Evolutionary conservation across 2,888 invertebrate species (phyloP).

Genomic region (Adelognathus sp.): DNA sequence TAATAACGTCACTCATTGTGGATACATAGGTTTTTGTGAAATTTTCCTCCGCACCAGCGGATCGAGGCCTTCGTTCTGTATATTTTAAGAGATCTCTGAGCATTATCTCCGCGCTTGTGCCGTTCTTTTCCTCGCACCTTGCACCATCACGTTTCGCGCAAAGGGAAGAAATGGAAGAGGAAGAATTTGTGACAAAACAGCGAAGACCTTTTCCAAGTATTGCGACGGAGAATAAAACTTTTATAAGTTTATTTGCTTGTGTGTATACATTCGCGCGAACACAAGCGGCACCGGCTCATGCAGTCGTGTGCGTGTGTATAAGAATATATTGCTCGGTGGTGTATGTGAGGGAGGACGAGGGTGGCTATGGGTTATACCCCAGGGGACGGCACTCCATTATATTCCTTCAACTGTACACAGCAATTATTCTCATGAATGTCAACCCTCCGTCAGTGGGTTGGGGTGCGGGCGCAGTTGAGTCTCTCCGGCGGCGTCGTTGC

Average conservation of each 20-base stretch:
- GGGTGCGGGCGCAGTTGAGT: no score
- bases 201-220: conserved; percentile 30
- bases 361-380: conserved; percentile 42
- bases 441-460: conserved; percentile 59
- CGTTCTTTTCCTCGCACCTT: neutral
- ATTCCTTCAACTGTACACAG: conserved; percentile 60
- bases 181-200: conserved; percentile 28
- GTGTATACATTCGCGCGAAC: neutral
- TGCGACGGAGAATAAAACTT: neutral
- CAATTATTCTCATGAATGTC: conserved; percentile 68
- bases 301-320: neutral
- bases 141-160: conserved; percentile 26
- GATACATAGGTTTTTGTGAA: conserved; percentile 6
- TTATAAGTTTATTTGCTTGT: conserved; percentile 1
- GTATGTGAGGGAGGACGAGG: conserved; percentile 32
- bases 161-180: neutral
- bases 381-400: conserved; percentile 57
- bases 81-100: conserved; percentile 22
- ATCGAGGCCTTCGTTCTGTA: conserved; percentile 21
- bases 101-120: neutral
- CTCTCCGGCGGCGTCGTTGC: conserved; percentile 29
- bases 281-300: neutral
- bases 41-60: neutral
- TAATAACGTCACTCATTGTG: conserved; percentile 7
- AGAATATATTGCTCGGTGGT: neutral